A percentile compares a stretch with the other conserved stretches of the same genome.
phyloP scores from a whole-genome alignment of 2,113 vertebrate species.

The Cacatua alba region DNA sequence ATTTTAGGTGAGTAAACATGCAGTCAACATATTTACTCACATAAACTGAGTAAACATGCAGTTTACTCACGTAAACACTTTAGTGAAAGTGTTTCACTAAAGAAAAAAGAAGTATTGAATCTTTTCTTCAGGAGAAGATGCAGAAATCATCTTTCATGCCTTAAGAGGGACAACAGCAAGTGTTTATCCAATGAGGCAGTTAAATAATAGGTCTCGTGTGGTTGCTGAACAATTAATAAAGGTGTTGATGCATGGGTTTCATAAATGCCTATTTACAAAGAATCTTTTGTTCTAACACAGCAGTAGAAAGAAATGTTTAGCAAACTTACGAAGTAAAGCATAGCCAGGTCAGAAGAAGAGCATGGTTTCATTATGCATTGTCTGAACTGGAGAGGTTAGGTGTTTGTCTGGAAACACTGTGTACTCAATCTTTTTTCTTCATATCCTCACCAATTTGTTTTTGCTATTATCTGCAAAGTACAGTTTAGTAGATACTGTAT shows the following conservation, averaged over 20 bases:
- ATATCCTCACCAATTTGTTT: neutral
- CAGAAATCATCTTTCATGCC: neutral
- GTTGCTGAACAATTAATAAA: slow-evolving; percentile 8
- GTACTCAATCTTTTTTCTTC: neutral
- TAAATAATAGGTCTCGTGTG: slow-evolving; percentile 22
- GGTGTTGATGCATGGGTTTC: slow-evolving; percentile 1
- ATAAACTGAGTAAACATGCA: neutral
- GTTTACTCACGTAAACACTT: neutral
- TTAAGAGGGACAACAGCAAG: slow-evolving; percentile 4
- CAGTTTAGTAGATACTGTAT: neutral
- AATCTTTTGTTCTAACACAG: neutral
- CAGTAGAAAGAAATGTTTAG: neutral
- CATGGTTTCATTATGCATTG: neutral
- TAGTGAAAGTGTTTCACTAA: neutral
- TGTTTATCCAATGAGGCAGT: neutral
- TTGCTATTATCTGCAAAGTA: neutral
- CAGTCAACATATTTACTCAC: neutral
- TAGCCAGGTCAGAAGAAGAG: neutral
- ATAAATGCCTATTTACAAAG: neutral
- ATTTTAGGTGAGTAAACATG: neutral
- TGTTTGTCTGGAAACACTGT: neutral
- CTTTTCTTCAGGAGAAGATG: neutral
- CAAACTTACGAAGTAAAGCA: neutral
- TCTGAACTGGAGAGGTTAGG: neutral
- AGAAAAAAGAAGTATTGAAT: neutral